A percentile compares a stretch with the other conserved stretches of the same genome.
Conservation (phyloP, 2,797 vertebrate genomes). For the Serranus cabrilla region DNA sequence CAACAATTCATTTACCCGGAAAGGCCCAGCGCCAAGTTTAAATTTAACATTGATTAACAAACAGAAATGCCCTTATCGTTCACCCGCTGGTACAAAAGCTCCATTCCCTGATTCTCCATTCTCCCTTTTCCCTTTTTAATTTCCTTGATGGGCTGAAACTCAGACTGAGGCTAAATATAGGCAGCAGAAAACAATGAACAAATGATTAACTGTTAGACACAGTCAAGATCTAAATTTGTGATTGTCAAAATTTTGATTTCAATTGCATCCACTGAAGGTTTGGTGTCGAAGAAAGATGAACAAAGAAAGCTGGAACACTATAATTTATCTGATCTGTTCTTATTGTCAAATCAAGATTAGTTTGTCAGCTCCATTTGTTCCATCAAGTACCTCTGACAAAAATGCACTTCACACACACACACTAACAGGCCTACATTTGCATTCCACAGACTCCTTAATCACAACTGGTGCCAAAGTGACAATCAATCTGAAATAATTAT, state of each 20-base stretch:
- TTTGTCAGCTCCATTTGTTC: constrained; percentile 72
- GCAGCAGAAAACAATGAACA: neutral
- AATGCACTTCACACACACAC: constrained; percentile 18
- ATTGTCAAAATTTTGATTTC: constrained; percentile 40
- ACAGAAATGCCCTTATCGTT: constrained; percentile 41
- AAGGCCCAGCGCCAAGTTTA: constrained; percentile 52
- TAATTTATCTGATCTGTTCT: constrained; percentile 67
- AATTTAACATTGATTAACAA: constrained; percentile 59
- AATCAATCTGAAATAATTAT: constrained; percentile 47
- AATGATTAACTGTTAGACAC: neutral
- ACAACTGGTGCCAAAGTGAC: constrained; percentile 54
- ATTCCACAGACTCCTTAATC: constrained; percentile 45
- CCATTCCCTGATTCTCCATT: neutral
- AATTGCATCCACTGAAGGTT: constrained; percentile 48
- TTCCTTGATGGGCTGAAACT: constrained; percentile 53
- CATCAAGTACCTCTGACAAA: constrained; percentile 27
- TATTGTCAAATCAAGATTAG: constrained; percentile 51
- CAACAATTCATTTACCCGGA: constrained; percentile 43
- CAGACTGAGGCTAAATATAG: constrained; percentile 23
- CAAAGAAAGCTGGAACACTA: constrained; percentile 64
- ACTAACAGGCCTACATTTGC: constrained; percentile 9
- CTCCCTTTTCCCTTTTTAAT: constrained; percentile 45
- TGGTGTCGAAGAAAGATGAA: constrained; percentile 41
- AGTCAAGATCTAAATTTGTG: constrained; percentile 28
- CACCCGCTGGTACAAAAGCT: constrained; percentile 32